Conservation (phyloP, 2,888 invertebrate species). For the Stenoptilia bipunctidactyla region DNA sequence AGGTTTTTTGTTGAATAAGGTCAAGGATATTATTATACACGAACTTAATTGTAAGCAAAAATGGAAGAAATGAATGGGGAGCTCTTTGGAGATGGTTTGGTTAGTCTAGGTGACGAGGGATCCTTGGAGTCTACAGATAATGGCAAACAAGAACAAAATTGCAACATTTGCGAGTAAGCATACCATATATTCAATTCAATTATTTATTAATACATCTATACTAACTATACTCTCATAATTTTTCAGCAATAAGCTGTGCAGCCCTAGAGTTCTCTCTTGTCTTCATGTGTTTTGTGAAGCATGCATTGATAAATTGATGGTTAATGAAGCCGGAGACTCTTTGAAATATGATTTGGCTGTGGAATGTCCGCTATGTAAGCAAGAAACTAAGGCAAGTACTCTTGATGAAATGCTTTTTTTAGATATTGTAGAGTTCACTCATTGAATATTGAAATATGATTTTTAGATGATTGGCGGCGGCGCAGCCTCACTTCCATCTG, state of each 20-base stretch:
- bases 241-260: conserved; percentile 78
- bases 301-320: conserved; percentile 86
- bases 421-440: background rate
- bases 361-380: conserved; percentile 85
- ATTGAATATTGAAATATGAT: too few relatives aligned
- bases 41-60: conserved; percentile 62
- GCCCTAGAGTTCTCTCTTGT: conserved; percentile 91
- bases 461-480: conserved; percentile 79
- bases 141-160: conserved; percentile 72
- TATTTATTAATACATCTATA: too few relatives aligned
- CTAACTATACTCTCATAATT: too few relatives aligned
- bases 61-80: conserved; percentile 74
- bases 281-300: conserved; percentile 96
- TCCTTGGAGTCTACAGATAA: conserved; percentile 60
- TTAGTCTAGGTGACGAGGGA: conserved; percentile 62
- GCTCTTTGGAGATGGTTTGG: conserved; percentile 60
- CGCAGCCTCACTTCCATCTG: conserved; percentile 84
- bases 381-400: conserved; percentile 77
- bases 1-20: conserved; percentile 55
- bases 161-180: conserved; percentile 76
- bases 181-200: background rate
- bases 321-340: conserved; percentile 78
- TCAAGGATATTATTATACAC: conserved; percentile 49
- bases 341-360: conserved; percentile 75
- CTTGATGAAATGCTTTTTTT: conserved; percentile 4